Base-by-base conservation (phyloP, 2,113 vertebrate species). In the Lophochroa leadbeateri region DNA sequence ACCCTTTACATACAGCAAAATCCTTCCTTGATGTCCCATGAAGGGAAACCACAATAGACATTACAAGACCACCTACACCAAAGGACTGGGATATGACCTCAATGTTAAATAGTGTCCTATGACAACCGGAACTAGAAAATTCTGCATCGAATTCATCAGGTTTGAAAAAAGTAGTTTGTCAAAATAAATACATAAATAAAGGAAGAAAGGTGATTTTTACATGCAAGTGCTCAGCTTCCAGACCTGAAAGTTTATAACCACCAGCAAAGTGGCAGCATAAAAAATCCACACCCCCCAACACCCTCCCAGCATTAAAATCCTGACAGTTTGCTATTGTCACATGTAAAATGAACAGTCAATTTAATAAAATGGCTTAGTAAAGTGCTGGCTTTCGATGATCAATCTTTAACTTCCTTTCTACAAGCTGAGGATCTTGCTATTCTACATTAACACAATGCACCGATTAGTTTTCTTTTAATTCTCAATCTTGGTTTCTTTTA, bases 21-120 rank as follows among this genome's bases (percentile, higher is more conserved):
- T 15, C 17, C 35, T 37, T 21, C 37, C 47, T 43, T 39, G 37
- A 35, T 37, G 21, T 2, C 2, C 11, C 1, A 0, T 0, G 12
- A 87, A 53, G 25, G 52, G 49, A 71, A 64, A 58, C 17, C 13
- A 43, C 19, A 8, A 18, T 0, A 46, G 21, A 1, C 37, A 10
- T 20, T 72, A 44, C 18, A 17, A 23, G 37, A 28, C 7, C 37
- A 20, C 15, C 57, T 28, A 31, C 4, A 17, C 10, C 43, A 23
- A 41, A 60, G 50, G 44, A 39, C 20, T 27, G 14, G 50, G 33
- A 55, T 43, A 41, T 25, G 5, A 63, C 8, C 9, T 47, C 27
- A 76, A 37, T 43, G 21, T 9, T 70, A 37, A 80, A 52, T 11
- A 27, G 8, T 23, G 10, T 20, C 11, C 33, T 29, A 3, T 18